Conservation (phyloP, 2,888 invertebrate species). For the Trachelus tabidus region DNA sequence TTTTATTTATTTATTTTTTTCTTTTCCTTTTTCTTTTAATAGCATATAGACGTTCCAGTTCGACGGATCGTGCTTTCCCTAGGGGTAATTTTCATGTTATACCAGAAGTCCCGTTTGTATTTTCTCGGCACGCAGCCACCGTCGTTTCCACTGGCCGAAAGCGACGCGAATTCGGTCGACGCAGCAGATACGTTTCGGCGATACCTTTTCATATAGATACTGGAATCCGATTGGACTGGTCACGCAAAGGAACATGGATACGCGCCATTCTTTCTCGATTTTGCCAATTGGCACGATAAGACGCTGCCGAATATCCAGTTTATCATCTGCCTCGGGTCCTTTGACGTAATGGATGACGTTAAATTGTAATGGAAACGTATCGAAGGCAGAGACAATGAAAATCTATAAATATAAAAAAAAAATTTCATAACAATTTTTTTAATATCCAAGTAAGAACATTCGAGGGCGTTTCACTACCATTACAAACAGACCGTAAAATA, state of each 20-base stretch:
- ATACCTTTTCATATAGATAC: neutral
- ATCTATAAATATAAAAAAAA: neutral
- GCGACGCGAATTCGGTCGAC: neutral
- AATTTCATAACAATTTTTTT: neutral
- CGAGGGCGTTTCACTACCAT: constrained; percentile 3
- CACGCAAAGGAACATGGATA: neutral
- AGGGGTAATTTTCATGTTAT: neutral
- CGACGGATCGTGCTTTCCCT: neutral
- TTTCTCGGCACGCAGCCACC: constrained; percentile 1
- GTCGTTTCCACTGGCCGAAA: neutral
- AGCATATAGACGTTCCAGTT: neutral
- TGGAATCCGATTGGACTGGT: neutral
- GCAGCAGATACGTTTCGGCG: neutral
- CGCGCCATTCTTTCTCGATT: neutral
- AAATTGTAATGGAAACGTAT: neutral
- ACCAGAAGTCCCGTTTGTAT: neutral
- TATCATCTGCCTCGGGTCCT: neutral
- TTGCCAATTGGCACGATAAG: neutral
- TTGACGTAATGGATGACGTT: neutral
- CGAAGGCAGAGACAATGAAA: neutral
- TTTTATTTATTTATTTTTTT: neutral
- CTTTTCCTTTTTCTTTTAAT: neutral
- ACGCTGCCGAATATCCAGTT: neutral
- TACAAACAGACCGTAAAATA: constrained; percentile 32
- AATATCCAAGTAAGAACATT: neutral